Evolutionary conservation across 2,888 invertebrate genomes (phyloP).

Genomic region (Apodemia hepburni): DNA sequence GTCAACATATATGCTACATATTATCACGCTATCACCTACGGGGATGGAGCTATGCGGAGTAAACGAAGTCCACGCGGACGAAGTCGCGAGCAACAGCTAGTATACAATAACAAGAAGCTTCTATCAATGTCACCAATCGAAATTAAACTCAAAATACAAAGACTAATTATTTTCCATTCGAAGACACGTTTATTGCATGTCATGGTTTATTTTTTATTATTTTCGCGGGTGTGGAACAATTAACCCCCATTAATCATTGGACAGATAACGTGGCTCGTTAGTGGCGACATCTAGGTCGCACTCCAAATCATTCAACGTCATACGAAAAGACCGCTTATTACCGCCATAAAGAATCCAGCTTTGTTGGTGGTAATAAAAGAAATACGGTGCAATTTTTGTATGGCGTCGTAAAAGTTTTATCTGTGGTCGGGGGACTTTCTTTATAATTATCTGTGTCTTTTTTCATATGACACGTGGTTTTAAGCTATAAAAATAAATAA

Average conservation of each 20-base stretch:
- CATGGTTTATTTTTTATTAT: constrained; percentile 19
- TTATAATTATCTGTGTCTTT: constrained; percentile 2
- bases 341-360: constrained; percentile 15
- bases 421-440: neutral
- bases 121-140: neutral
- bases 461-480: neutral
- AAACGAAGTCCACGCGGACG: too few relatives aligned
- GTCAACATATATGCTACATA: too few relatives aligned
- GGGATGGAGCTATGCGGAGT: too few relatives aligned
- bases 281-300: constrained; percentile 31
- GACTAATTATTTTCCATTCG: neutral
- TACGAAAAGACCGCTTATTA: constrained; percentile 18
- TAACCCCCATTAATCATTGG: constrained; percentile 43
- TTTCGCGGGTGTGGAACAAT: constrained; percentile 35
- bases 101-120: neutral
- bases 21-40: too few relatives aligned
- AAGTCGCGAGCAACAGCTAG: too few relatives aligned
- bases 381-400: constrained; percentile 10
- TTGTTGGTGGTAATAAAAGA: constrained; percentile 15
- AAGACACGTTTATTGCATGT: constrained; percentile 10
- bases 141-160: neutral
- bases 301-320: constrained; percentile 35
- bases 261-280: constrained; percentile 38
- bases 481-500: too few relatives aligned
- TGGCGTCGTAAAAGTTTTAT: constrained; percentile 9